phyloP scores from a whole-genome alignment of 2,113 vertebrate genomes.

The Neopipo cinnamomea region DNA sequence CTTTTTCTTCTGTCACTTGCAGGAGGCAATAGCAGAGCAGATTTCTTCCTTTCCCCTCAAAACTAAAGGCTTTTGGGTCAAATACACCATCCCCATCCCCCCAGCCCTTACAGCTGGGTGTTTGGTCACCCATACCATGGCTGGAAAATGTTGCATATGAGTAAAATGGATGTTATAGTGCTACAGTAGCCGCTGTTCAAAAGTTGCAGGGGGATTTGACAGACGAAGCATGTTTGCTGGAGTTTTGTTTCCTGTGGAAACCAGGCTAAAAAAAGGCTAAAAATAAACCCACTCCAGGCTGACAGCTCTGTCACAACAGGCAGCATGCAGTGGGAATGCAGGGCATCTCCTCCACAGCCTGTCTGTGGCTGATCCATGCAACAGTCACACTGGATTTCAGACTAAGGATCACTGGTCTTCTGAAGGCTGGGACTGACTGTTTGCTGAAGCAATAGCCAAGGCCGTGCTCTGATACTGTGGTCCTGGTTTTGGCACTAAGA shows the following conservation, averaged over 20 bases:
- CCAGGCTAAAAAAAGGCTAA: neutral
- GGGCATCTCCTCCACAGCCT: neutral
- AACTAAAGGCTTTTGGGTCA: neutral
- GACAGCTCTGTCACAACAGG: neutral
- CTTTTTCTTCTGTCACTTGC: neutral
- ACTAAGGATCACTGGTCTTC: fast-evolving
- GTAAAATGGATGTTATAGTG: neutral
- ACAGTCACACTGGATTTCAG: fast-evolving
- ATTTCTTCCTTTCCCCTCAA: neutral
- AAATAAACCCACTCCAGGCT: neutral
- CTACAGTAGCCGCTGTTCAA: neutral
- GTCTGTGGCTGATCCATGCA: no score
- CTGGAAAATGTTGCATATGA: neutral
- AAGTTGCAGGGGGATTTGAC: neutral
- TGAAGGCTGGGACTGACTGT: neutral
- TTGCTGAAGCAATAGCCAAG: neutral
- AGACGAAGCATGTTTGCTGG: neutral
- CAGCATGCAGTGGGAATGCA: neutral
- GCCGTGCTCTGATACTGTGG: fast-evolving
- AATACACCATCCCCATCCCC: neutral
- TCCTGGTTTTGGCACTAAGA: neutral
- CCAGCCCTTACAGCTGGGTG: neutral
- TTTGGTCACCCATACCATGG: neutral
- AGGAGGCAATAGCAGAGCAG: neutral
- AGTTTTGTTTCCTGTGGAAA: conserved; percentile 19